phyloP scores from a whole-genome alignment of 2,888 invertebrate genomes.

The Thymelicus sylvestris region DNA sequence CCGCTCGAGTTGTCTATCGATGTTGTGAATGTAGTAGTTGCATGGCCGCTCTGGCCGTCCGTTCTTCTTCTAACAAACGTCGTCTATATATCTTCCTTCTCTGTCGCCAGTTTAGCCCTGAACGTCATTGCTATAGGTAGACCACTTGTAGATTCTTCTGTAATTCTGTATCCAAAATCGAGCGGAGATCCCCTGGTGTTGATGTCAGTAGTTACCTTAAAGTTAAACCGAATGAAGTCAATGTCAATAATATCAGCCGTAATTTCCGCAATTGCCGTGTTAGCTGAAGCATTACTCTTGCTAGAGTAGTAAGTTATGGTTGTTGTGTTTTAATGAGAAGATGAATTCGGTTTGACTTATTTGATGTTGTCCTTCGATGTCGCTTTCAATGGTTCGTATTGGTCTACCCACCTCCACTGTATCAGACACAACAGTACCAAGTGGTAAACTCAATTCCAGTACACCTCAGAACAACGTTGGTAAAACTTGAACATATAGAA shows the following conservation, averaged over 20 bases:
- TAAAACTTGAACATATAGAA: slow-evolving; percentile 42
- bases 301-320: not conserved
- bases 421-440: slow-evolving; percentile 61
- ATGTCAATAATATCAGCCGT: not conserved
- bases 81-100: slow-evolving; percentile 74
- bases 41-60: slow-evolving; percentile 77
- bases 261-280: not conserved
- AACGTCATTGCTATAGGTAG: slow-evolving; percentile 74
- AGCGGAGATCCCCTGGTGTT: slow-evolving; percentile 77
- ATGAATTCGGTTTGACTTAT: slow-evolving; percentile 66
- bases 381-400: slow-evolving; percentile 82
- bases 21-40: slow-evolving; percentile 84
- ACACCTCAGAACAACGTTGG: slow-evolving; percentile 55
- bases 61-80: slow-evolving; percentile 73
- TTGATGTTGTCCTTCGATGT: slow-evolving; percentile 83
- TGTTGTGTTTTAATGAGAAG: not conserved
- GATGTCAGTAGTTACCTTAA: slow-evolving; percentile 72
- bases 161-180: slow-evolving; percentile 72
- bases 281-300: not conserved
- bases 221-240: slow-evolving; percentile 60
- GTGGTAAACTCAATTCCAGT: slow-evolving; percentile 54
- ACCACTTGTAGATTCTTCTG: slow-evolving; percentile 82
- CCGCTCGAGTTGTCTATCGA: slow-evolving; percentile 77
- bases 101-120: slow-evolving; percentile 76
- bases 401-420: slow-evolving; percentile 77